Evolutionary conservation across 2,113 vertebrate genomes (phyloP), one percentile per base, ranked within the genome.

Genomic region (Puntigrus tetrazona): DNA sequence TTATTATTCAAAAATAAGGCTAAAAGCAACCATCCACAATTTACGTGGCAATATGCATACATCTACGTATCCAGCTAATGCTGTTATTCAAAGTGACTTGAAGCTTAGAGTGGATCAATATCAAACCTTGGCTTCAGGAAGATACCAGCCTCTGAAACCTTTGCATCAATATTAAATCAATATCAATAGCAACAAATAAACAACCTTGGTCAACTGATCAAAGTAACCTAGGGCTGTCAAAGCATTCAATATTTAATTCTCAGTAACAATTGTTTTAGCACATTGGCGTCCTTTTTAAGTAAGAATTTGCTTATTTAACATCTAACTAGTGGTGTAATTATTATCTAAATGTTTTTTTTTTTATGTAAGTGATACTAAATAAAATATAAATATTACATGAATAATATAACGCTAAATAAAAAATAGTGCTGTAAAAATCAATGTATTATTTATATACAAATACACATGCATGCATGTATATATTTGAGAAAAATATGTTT

Each of bases 1-100:
- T 55, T 76, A 72, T 72, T 72, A 11, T n/a, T 72, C 2, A 43
- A 72, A 43, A 72, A 72, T 72, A 63, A 29, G 18, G n/a, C 69
- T 43, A 72, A 72, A 25, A 5, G 11, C 11, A 43, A n/a, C 1
- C 11, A 7, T 73, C 3, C 5, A 7, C 38, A 73, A 70, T 38
- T 16, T 25, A 43, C 45, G 6, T 43, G n/a, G 38, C 69, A 2
- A n/a, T 41, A 38, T n/a, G 34, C 38, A 14, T 43, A 9, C 5
- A 57, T 57, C 34, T 25, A 36, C 41, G 52, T 22, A 78, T 78
- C 31, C n/a, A 25, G 52, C 76, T 59, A 13, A 25, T 38, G 11
- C 11, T 59, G n/a, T 59, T 10, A 22, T 76, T 31, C 5, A 52
- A 22, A 76, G 29, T 31, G 47, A 47, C 16, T 36, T 77, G 9